Evolutionary conservation across 2,888 invertebrate genomes (phyloP).

Genomic region (Acleris sparsana): DNA sequence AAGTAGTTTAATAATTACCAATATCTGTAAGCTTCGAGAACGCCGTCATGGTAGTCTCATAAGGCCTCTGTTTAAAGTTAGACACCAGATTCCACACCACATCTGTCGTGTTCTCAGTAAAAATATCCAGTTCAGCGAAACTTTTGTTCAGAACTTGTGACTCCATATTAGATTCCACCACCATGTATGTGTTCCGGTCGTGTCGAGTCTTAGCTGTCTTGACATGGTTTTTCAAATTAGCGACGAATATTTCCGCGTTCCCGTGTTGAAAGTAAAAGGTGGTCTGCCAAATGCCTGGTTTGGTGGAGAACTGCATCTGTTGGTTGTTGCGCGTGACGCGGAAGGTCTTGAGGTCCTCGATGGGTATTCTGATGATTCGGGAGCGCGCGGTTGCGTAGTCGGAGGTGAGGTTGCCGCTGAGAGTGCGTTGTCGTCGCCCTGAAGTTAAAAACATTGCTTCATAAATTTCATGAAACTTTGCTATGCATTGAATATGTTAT

Average conservation of each 20-base stretch:
- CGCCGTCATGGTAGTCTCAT: constrained; percentile 92
- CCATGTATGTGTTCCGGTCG: constrained; percentile 85
- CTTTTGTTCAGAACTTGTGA: constrained; percentile 89
- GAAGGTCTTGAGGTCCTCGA: constrained; percentile 72
- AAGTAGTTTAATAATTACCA: constrained; percentile 69
- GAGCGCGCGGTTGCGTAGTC: constrained; percentile 73
- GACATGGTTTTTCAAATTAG: constrained; percentile 84
- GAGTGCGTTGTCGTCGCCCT: constrained; percentile 85
- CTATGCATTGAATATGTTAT: no score
- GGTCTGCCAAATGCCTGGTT: constrained; percentile 85
- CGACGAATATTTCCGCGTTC: constrained; percentile 90
- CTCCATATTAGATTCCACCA: constrained; percentile 86
- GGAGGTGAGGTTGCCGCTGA: constrained; percentile 81
- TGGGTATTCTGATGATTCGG: constrained; percentile 68
- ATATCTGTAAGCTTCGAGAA: constrained; percentile 94
- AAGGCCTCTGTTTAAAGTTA: constrained; percentile 86
- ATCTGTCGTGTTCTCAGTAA: constrained; percentile 87
- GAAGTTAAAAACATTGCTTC: constrained; percentile 12
- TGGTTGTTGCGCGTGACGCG: constrained; percentile 69
- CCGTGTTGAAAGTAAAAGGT: constrained; percentile 95
- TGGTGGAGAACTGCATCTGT: constrained; percentile 75
- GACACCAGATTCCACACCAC: constrained; percentile 85
- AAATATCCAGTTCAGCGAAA: constrained; percentile 93
- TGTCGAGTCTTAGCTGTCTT: constrained; percentile 87
- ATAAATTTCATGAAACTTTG: neutral